Evolutionary conservation across 2,888 invertebrate species (phyloP), one percentile per base, ranked within the genome.

Genomic region (Endotricha flammealis): DNA sequence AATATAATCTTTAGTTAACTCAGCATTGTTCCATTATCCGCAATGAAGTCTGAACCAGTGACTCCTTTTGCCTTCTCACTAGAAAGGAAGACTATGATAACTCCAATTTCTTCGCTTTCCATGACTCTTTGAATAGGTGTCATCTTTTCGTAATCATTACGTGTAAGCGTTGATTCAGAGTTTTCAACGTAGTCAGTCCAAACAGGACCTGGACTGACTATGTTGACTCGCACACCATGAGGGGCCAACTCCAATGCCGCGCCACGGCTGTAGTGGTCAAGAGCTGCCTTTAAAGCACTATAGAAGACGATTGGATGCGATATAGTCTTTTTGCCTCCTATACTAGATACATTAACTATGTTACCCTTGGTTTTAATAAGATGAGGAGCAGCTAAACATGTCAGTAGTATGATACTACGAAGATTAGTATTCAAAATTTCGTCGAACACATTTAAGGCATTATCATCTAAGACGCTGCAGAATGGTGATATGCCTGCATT

Each of bases 221-320:
- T 31, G 31, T 68, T 65, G 0, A 94, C 95, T 23, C 96, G 87
- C 0, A 96, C 92, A 45, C 91, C 89, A 61, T 90, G 90, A 0
- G 86, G 46, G 5, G 91, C 93, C 23, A 94, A 69, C 56, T 94
- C 96, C 28, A 95, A 68, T 10, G 68, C 66, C 9, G 39, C 46
- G 10, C 46, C 44, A 29, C 52, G 47, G 0, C 64, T 59, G 13
- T 68, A 72, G 33, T 60, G 55, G 9, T 51, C 49, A 2, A 68
- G 8, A 1, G 46, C 60, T 9, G 64, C 63, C 31, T 68, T 69
- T 0, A 63, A 59, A 3, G 48, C 37, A 6, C 36, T 34, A 7
- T 33, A 33, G 1, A 20, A 8, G 6, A 20, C 20, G n/a, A 17
- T 17, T 17, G 25, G 17, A 25, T 10, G 5, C 4, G 11, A 7